Conservation (phyloP, 1,140 invertebrate species). For the Drosophila ohnishii region DNA sequence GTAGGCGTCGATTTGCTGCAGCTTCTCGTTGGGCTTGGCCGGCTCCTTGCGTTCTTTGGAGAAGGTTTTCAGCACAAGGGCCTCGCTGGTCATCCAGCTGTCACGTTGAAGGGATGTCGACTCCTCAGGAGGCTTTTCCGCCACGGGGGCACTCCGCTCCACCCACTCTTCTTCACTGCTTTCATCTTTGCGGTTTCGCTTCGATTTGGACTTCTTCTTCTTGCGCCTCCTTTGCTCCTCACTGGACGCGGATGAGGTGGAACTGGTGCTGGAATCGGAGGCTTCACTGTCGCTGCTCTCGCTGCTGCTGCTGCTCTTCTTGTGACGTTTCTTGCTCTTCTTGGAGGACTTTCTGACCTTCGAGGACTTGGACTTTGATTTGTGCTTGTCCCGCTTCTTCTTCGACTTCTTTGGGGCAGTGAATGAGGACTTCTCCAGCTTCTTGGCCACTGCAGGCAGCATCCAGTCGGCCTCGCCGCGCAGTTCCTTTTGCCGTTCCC, state of each 20-base stretch:
- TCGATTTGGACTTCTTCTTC: slow-evolving; percentile 26
- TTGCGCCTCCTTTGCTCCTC: slow-evolving; percentile 47
- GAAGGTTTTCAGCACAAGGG: slow-evolving; percentile 84
- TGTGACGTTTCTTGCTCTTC: slow-evolving; percentile 47
- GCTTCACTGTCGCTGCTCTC: slow-evolving; percentile 17
- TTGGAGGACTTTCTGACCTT: slow-evolving; percentile 47
- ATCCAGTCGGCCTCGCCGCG: slow-evolving; percentile 83
- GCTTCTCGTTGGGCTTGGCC: slow-evolving; percentile 81
- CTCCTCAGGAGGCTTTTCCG: background rate
- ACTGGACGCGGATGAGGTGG: slow-evolving; percentile 21
- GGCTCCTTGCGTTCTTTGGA: slow-evolving; percentile 83
- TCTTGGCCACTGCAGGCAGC: slow-evolving; percentile 80
- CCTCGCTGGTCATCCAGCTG: slow-evolving; percentile 85
- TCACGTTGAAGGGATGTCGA: slow-evolving; percentile 77
- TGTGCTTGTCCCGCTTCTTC: slow-evolving; percentile 63
- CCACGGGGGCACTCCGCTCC: slow-evolving; percentile 35
- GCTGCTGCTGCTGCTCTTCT: slow-evolving; percentile 36
- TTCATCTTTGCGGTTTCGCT: slow-evolving; percentile 47
- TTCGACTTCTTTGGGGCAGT: slow-evolving; percentile 58
- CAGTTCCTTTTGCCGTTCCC: slow-evolving; percentile 69
- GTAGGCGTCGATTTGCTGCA: slow-evolving; percentile 85
- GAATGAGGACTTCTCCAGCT: slow-evolving; percentile 53
- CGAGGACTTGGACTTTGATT: slow-evolving; percentile 44
- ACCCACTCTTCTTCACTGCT: slow-evolving; percentile 69
- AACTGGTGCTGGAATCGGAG: slow-evolving; percentile 6